These are phyloP conservation scores for Rattus rattus DNA, from an alignment of 2,113 vertebrate genomes.

Conservation along the genomic window DNA sequence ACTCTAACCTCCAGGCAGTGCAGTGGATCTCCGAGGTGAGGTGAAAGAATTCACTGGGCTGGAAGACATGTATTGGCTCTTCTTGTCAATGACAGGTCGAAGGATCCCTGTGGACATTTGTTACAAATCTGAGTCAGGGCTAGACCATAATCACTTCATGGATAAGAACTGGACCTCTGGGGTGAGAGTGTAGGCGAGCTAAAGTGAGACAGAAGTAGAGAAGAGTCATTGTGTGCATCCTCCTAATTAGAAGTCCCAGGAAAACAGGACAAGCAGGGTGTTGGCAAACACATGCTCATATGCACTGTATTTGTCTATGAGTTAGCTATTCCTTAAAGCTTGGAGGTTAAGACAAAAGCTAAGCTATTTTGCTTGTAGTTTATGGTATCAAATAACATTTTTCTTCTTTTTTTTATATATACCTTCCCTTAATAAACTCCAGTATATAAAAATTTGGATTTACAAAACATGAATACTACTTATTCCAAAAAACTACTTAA, in stretches of 20 bases:
- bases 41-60: slow-evolving; percentile 62
- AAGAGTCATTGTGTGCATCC: slow-evolving; percentile 31
- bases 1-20: slow-evolving; percentile 14
- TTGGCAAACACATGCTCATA: background rate
- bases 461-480: slow-evolving; percentile 32
- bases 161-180: slow-evolving; percentile 76
- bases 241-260: slow-evolving; percentile 55
- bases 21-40: slow-evolving; percentile 63
- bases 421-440: slow-evolving; percentile 27
- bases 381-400: slow-evolving; percentile 29
- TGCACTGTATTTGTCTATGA: slow-evolving; percentile 44
- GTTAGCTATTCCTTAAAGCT: slow-evolving; percentile 27
- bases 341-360: slow-evolving; percentile 32
- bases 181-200: slow-evolving; percentile 49
- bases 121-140: slow-evolving; percentile 80
- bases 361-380: background rate
- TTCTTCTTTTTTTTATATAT: slow-evolving; percentile 3
- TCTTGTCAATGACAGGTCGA: slow-evolving; percentile 60
- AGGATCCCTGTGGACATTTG: slow-evolving; percentile 75
- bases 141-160: slow-evolving; percentile 71
- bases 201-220: slow-evolving; percentile 71
- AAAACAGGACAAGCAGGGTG: background rate
- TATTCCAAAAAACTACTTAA: slow-evolving; percentile 55
- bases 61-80: slow-evolving; percentile 50
- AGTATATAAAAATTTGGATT: slow-evolving; percentile 47